Base-by-base conservation (phyloP, 1,140 invertebrate genomes). In the Leucophenga varia region DNA sequence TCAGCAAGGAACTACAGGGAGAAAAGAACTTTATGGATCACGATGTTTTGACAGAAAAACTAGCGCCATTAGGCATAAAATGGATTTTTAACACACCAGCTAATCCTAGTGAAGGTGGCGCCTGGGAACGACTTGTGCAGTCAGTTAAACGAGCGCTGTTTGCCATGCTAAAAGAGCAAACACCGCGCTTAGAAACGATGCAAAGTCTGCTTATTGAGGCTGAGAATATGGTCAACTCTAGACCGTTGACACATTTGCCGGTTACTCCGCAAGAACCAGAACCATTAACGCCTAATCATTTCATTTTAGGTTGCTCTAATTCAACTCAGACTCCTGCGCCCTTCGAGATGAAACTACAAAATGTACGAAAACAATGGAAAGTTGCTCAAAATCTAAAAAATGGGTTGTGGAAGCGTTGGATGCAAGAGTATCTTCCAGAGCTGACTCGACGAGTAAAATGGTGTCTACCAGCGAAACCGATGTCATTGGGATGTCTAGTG, bases 11-110 rank as follows among this genome's bases (percentile, higher is more conserved):
- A 40, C 30, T n/a, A n/a, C n/a, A n/a, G n/a, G n/a, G 36, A 18
- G 12, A 17, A 32, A 3, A 18, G 30, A 25, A n/a, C n/a, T n/a
- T n/a, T n/a, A n/a, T n/a, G n/a, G n/a, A n/a, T n/a, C n/a, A n/a
- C n/a, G n/a, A n/a, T n/a, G n/a, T n/a, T n/a, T n/a, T n/a, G n/a
- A n/a, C 13, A 49, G 21, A 36, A 45, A 32, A 22, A 36, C 13
- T 32, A 12, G 5, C 12, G 20, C 32, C 3, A 22, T 18, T 3
- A 32, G 10, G 35, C 35, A 20, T 9, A 39, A 16, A 58, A 7
- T 78, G 72, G 68, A 42, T 59, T 2, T 78, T 72, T 47, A 77
- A 69, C n/a, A 68, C 75, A 3, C 76, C 76, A 0, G n/a, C n/a
- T n/a, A n/a, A n/a, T n/a, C 70, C 74, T 0, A 64, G 77, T 44